Base-by-base conservation (phyloP, 2,888 invertebrate species). In the Biston stratarius region DNA sequence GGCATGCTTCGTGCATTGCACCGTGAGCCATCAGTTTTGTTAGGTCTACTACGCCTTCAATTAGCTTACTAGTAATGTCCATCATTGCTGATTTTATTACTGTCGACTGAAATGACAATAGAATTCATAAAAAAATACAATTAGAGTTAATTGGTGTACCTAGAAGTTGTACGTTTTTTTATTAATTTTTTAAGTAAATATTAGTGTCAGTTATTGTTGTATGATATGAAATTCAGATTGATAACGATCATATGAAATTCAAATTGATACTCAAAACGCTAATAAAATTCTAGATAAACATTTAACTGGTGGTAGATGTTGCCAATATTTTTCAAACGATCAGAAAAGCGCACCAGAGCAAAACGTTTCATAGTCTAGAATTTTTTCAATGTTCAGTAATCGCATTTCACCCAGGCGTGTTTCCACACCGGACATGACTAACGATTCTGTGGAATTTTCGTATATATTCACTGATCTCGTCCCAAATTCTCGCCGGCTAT, bases 1-100 rank as follows among this genome's bases (percentile, higher is more conserved):
- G 90, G 52, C 93, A 94, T 0, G 93, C 93, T 77, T 94, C 93
- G n/a, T 93, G 93, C 93, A 93, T 93, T 0, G 93, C 93, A 3
- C 93, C 92, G 38, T 93, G 93, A 0, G 93, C 92, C 89, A 94
- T 90, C 7, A 90, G 75, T 57, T 92, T 93, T 0, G 92, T 92
- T 2, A 94, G 75, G 1, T 85, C 86, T 1, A 91, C 88, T 0
- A 92, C 84, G 3, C 93, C 93, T 12, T 89, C 86, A 11, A 92
- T 84, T 1, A 94, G 77, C 53, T 87, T 89, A 0, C 83, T 80
- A 0, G 92, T 90, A 6, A 92, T 83, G 9, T 87, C 91, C 91
- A 93, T 93, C 92, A 93, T 91, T 5, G 85, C 80, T 9, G 91
- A 82, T 79, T 94, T 93, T 67, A 94, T 84, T 14, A 84, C 38